phyloP scores from a whole-genome alignment of 1,140 invertebrate species.

The Cephus cinctus region DNA sequence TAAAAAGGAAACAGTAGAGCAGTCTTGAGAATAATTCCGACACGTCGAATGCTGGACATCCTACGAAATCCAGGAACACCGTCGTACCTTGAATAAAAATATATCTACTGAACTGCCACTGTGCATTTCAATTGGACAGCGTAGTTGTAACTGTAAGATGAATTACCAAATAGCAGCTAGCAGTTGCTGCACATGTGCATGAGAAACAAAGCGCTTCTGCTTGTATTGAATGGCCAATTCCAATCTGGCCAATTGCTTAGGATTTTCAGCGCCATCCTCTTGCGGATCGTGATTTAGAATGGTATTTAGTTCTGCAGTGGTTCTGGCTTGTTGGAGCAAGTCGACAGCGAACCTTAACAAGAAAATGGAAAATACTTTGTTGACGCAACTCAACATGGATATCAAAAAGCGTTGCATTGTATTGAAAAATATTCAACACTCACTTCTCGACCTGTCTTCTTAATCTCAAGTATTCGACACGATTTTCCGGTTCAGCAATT shows the following conservation, averaged over 20 bases:
- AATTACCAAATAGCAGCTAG: constrained; percentile 78
- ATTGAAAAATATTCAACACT: constrained; percentile 5
- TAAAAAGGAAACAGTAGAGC: constrained; percentile 84
- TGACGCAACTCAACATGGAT: neutral
- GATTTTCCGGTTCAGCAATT: constrained; percentile 79
- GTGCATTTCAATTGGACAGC: too few relatives aligned
- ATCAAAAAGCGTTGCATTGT: neutral
- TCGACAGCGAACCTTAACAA: constrained; percentile 75
- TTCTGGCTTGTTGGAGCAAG: constrained; percentile 83
- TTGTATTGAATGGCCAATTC: constrained; percentile 89
- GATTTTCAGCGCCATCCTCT: constrained; percentile 65
- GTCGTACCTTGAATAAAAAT: constrained; percentile 63
- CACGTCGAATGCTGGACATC: constrained; percentile 68
- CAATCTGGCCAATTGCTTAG: constrained; percentile 73
- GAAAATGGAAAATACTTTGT: neutral
- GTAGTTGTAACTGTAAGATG: too few relatives aligned
- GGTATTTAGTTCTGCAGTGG: constrained; percentile 87
- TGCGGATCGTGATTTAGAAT: constrained; percentile 85
- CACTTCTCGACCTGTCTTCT: constrained; percentile 79
- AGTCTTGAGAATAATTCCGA: constrained; percentile 71
- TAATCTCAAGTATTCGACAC: constrained; percentile 77
- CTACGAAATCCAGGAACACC: constrained; percentile 85
- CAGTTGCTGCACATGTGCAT: constrained; percentile 91
- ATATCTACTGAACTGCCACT: neutral
- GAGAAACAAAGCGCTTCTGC: constrained; percentile 94